phyloP scores from a whole-genome alignment of 2,888 invertebrate genomes.

The Orchesella flavescens region DNA sequence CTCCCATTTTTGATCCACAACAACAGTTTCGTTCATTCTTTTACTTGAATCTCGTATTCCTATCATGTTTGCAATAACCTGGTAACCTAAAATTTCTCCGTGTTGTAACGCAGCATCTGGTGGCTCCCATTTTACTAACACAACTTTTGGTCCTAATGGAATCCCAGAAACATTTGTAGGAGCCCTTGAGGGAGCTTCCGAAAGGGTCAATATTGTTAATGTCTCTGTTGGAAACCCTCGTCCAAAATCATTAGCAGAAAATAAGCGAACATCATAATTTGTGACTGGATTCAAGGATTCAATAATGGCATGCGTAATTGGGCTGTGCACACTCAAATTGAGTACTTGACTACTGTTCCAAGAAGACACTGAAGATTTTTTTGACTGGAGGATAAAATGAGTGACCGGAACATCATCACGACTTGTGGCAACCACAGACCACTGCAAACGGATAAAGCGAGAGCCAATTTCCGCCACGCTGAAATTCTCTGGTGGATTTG shows the following conservation, averaged over 20 bases:
- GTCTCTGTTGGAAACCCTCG: constrained; percentile 84
- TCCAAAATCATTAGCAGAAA: constrained; percentile 89
- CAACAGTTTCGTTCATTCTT: constrained; percentile 1
- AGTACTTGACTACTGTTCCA: constrained; percentile 29
- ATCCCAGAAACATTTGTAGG: constrained; percentile 83
- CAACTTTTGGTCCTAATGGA: constrained; percentile 81
- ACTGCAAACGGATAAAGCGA: constrained; percentile 72
- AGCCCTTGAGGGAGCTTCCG: constrained; percentile 86
- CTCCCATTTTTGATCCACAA: constrained; percentile 59
- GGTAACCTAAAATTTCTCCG: constrained; percentile 85
- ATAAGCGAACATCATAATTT: constrained; percentile 86
- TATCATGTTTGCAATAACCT: constrained; percentile 77
- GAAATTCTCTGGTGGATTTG: constrained; percentile 67
- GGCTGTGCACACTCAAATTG: constrained; percentile 64
- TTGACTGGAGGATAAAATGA: constrained; percentile 74
- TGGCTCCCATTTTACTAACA: constrained; percentile 84
- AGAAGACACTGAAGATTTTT: constrained; percentile 65
- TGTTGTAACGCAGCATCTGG: constrained; percentile 84
- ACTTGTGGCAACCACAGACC: constrained; percentile 68
- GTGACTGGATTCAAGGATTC: constrained; percentile 79
- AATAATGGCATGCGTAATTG: constrained; percentile 48
- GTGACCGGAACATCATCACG: constrained; percentile 71
- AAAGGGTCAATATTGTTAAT: constrained; percentile 86
- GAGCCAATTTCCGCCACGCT: constrained; percentile 70
- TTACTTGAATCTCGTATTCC: background rate